Percentiles rank a stretch among this genome's conserved stretches.
Evolutionary conservation across 1,140 invertebrate genomes (phyloP).

Genomic region (Hetaerina americana): DNA sequence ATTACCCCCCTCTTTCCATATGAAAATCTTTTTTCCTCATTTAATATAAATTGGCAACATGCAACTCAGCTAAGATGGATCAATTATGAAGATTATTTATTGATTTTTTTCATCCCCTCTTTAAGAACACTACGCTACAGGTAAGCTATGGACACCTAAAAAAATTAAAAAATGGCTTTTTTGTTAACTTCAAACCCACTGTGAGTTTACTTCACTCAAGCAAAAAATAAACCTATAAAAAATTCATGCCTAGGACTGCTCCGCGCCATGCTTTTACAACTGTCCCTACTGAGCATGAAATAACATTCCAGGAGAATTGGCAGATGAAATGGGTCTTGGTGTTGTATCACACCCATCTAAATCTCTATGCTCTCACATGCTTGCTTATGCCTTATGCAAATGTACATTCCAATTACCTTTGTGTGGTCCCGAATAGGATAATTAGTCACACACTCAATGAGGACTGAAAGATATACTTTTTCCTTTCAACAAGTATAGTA

Average conservation of each 20-base stretch:
- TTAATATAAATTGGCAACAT: conserved; percentile 1
- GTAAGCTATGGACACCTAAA: background rate
- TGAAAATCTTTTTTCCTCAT: background rate
- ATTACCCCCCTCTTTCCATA: background rate
- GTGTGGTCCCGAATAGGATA: background rate
- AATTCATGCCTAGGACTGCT: background rate
- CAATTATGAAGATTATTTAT: background rate
- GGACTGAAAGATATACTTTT: background rate
- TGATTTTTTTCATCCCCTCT: background rate
- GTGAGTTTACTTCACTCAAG: background rate
- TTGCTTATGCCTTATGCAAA: background rate
- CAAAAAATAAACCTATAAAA: background rate
- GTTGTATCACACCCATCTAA: background rate
- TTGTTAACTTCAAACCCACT: background rate
- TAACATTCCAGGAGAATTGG: background rate
- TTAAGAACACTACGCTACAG: background rate
- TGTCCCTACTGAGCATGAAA: background rate
- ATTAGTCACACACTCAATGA: background rate
- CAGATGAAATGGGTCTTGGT: background rate
- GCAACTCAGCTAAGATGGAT: background rate
- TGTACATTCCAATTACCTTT: background rate
- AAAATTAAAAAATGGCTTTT: background rate
- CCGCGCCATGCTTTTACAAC: background rate
- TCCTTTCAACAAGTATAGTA: background rate
- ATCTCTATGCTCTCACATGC: background rate